phyloP scores from a whole-genome alignment of 2,888 invertebrate genomes.

The Eupithecia subumbrata region DNA sequence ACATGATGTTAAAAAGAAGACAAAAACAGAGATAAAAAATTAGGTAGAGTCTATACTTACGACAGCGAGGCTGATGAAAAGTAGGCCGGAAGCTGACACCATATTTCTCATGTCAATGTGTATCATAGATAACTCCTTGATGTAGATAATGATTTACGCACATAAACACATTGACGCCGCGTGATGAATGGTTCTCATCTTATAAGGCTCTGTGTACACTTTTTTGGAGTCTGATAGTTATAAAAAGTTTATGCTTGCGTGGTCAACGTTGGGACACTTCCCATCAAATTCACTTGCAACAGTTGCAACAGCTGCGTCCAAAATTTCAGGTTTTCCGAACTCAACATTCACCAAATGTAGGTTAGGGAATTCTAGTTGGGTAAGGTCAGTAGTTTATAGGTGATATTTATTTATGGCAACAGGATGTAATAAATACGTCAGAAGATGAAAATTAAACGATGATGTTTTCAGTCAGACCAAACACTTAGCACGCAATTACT shows the following conservation, averaged over 20 bases:
- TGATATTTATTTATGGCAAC: conserved; percentile 12
- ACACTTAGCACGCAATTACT: conserved; percentile 31
- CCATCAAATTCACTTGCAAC: background rate
- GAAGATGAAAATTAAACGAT: conserved; percentile 11
- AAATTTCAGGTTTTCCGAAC: conserved; percentile 7
- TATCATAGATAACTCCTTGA: conserved; percentile 53
- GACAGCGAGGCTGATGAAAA: conserved; percentile 55
- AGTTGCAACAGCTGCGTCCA: conserved; percentile 14
- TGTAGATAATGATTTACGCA: conserved; percentile 53
- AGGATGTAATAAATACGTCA: conserved; percentile 18
- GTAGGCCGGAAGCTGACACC: conserved; percentile 63
- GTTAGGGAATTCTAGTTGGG: conserved; percentile 4
- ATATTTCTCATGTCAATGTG: conserved; percentile 56
- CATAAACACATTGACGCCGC: conserved; percentile 49
- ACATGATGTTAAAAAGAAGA: background rate
- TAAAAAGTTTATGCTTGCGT: conserved; percentile 10
- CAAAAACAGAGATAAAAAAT: conserved; percentile 32
- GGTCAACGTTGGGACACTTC: background rate
- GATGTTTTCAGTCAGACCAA: conserved; percentile 15
- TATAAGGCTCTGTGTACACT: conserved; percentile 26
- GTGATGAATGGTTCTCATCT: conserved; percentile 46
- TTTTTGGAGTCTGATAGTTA: conserved; percentile 16
- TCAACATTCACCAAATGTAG: conserved; percentile 6
- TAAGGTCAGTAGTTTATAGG: conserved; percentile 9
- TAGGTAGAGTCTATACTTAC: conserved; percentile 63